Base-by-base conservation (phyloP, 2,888 invertebrate species). In the Heliconius ismenius region DNA sequence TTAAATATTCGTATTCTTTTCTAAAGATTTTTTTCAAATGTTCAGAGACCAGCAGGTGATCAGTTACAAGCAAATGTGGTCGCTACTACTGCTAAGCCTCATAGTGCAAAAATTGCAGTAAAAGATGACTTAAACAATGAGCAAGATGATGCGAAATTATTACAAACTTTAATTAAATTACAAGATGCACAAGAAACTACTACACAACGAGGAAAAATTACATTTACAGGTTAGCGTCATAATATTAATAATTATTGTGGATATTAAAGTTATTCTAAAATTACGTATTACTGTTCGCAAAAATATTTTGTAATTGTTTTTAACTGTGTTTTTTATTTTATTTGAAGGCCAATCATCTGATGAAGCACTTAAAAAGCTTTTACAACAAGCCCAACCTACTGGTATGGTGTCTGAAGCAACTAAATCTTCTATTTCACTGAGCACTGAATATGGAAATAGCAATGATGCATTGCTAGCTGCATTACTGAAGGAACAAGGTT, bases 401-500 rank as follows among this genome's bases (percentile, higher is more conserved):
- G 88, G 89, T 64, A 94, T 93, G 91, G 86, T 91, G 63, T 91
- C 91, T 6, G 90, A 91, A 81, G 91, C 91, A 26, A 94, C 94
- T 7, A 90, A 89, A 82, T 84, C 91, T 79, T 92, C 94, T 75
- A 84, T 92, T 36, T 90, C 92, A 21, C 82, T 94, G 78, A 94
- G 94, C 84, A 95, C 94, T 13, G 94, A 94, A 83, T 95, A 94
- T 77, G 96, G 96, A 21, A 95, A 95, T 83, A 95, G 95, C 78
- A 95, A 96, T 83, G 96, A 96, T 79, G 96, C 96, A 1, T 90
- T 97, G 79, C 91, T 97, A 39, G 96, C 96, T 1, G 96, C 96
- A 4, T 89, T 96, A 75, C 90, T 97, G 72, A 96, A 96, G 89
- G 95, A 96, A 83, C 95, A 96, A 85, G 96, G 96, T 63, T 96